A percentile compares a stretch with the other conserved stretches of the same genome.
Evolutionary conservation across 2,888 invertebrate genomes (phyloP).

Genomic region (Drosophila mimetica): DNA sequence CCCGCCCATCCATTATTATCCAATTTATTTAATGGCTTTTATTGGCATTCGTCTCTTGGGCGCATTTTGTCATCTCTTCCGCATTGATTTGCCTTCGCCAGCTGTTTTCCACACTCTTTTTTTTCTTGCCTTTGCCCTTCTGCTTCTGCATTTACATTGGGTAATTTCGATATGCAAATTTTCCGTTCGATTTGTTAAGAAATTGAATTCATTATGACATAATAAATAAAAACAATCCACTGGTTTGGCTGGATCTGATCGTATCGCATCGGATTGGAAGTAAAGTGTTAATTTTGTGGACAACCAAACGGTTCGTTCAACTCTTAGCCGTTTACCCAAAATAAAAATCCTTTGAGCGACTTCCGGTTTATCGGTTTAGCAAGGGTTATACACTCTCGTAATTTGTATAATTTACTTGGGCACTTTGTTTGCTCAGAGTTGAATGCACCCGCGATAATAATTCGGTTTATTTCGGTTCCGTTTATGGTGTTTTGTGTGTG

Average conservation of each 20-base stretch:
- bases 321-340: slow-evolving; percentile 6
- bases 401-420: slow-evolving; percentile 29
- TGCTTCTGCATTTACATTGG: slow-evolving; percentile 31
- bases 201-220: slow-evolving; percentile 68
- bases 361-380: slow-evolving; percentile 37
- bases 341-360: slow-evolving; percentile 19
- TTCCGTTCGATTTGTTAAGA: slow-evolving; percentile 57
- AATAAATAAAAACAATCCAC: slow-evolving; percentile 45
- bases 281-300: slow-evolving; percentile 22
- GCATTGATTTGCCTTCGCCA: slow-evolving; percentile 28
- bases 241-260: slow-evolving; percentile 10
- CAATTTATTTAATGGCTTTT: slow-evolving; percentile 62
- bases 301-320: slow-evolving; percentile 31
- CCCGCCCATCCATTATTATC: slow-evolving; percentile 57
- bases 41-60: slow-evolving; percentile 43
- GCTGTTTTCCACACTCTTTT: background rate
- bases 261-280: background rate
- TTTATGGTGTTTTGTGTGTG: slow-evolving; percentile 13
- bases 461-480: slow-evolving; percentile 7
- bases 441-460: slow-evolving; percentile 48
- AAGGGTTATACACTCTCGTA: slow-evolving; percentile 9
- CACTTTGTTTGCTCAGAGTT: slow-evolving; percentile 44
- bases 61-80: slow-evolving; percentile 40
- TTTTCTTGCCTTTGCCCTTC: slow-evolving; percentile 3
- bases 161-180: slow-evolving; percentile 61